Base-by-base conservation (phyloP, 1,140 invertebrate genomes). In the Solen grandis region DNA sequence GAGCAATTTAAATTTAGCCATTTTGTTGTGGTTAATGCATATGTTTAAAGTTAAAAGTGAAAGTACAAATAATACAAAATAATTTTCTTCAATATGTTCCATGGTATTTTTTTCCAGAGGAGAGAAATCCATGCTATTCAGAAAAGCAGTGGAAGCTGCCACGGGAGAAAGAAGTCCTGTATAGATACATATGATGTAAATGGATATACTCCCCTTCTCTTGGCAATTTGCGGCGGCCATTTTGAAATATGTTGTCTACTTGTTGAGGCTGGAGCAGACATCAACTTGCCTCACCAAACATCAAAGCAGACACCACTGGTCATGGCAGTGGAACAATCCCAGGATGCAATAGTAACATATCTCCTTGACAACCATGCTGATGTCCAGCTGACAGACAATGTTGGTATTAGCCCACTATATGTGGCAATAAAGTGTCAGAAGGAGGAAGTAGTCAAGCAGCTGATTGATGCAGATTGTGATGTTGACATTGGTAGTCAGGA, bases 401-500 rank as follows among this genome's bases (percentile, higher is more conserved):
- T 88, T 1, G 82, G 84, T n/a, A 88, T 88, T 31, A 86, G 86
- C 38, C 88, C 87, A 55, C 38, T 89, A n/a, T 89, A 89, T 79
- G 77, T 83, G 22, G 88, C 88, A n/a, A 82, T 89, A 25, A 86
- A 85, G 70, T 63, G 55, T 10, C 36, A 83, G 0, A 82, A 85
- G 46, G 27, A 46, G 46, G 55, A 27, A 2, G 63, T 85, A 2
- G 85, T 88, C 2, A 38, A 82, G 29, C 74, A 74, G 60, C 66
- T 89, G 2, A 88, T 89, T 54, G 29, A 82, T 25, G 77, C 83
- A 41, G 88, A 83, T 0, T 86, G 85, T 84, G 87, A 87, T 73
- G 84, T 88, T 1, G 84, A 89, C 59, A 78, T 87, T 46, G 88
- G 88, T 2, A 89, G 88, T 82, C 88, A 89, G 60, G 88, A 89